Percentiles rank a stretch among this genome's conserved stretches.
Evolutionary conservation across 2,113 vertebrate species (phyloP).

Genomic region (Nestor notabilis): DNA sequence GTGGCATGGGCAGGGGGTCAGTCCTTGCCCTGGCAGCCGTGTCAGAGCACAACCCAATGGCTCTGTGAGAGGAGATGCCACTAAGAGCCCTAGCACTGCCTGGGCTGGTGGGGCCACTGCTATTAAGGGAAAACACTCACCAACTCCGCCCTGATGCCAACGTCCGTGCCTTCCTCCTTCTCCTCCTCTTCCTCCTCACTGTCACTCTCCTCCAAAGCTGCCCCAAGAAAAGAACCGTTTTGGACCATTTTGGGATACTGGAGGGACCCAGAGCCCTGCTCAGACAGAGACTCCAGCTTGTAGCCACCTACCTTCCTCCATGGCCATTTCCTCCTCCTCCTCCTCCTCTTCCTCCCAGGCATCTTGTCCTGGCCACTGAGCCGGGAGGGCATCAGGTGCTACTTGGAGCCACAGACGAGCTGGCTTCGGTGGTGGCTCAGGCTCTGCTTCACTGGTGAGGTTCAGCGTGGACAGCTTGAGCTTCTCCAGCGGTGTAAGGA

Average conservation of each 20-base stretch:
- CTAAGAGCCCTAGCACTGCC: background rate
- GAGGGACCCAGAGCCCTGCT: background rate
- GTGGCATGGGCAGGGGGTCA: background rate
- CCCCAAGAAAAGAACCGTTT: background rate
- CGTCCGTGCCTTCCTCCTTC: background rate
- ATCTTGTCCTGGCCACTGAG: background rate
- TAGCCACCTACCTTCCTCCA: background rate
- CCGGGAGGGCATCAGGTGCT: background rate
- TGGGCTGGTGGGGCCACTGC: background rate
- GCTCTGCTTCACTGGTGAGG: conserved; percentile 73
- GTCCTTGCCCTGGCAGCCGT: background rate
- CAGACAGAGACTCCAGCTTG: background rate
- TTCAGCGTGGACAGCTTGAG: conserved; percentile 80
- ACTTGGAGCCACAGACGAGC: background rate
- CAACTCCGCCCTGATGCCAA: background rate
- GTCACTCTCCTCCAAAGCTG: conserved; percentile 16
- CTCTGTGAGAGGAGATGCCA: background rate
- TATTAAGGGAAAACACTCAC: conserved; percentile 4
- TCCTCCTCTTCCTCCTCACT: conserved; percentile 15
- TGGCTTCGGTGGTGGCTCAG: background rate
- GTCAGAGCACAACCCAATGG: background rate
- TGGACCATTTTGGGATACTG: rapidly evolving
- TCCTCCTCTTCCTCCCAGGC: background rate
- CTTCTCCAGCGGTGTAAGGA: conserved; percentile 77
- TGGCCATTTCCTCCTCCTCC: background rate